Evolutionary conservation across 2,113 vertebrate genomes (phyloP), one percentile per base, ranked within the genome.

Genomic region (Clarias magur): DNA sequence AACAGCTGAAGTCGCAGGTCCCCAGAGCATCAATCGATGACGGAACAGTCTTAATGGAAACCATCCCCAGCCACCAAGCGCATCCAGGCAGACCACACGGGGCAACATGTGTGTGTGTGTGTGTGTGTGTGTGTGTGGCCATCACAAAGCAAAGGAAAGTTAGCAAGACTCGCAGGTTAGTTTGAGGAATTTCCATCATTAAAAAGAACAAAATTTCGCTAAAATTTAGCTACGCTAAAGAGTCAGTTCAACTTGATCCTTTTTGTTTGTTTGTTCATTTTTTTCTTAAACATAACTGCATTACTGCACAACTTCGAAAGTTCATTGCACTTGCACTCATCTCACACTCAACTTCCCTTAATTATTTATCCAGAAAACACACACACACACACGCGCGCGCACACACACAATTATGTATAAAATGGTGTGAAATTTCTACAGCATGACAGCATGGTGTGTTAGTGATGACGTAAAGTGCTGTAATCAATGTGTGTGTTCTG

Each of bases 101-200:
- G n/a, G n/a, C n/a, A n/a, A n/a, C n/a, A n/a, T 34, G 56, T 62
- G 57, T 81, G 79, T 81, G 54, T 80, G 78, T 80, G 53, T 48
- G 48, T 48, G 48, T 48, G 48, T 48, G 65, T 81, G 57, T 62
- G 34, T 82, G 80, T 63, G 59, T 60, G 21, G 59, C 4, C 54
- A 34, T 27, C 2, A 16, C 62, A 67, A 63, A 82, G 53, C 62
- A 82, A 82, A 82, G 38, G 62, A 82, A 67, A 82, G 81, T 67
- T 82, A 0, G n/a, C 21, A 65, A 53, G 56, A 8, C 48, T 48
- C 0, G 6, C 62, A 67, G 11, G 67, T 82, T 2, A 42, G n/a
- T 65, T 82, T 21, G 16, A 57, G 38, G 4, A 1, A 34, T 19
- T 80, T 19, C 10, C 80, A 23, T 42, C 80, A 25, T 10, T 23